phyloP scores from a whole-genome alignment of 2,888 invertebrate genomes.

The Blomia tropicalis region DNA sequence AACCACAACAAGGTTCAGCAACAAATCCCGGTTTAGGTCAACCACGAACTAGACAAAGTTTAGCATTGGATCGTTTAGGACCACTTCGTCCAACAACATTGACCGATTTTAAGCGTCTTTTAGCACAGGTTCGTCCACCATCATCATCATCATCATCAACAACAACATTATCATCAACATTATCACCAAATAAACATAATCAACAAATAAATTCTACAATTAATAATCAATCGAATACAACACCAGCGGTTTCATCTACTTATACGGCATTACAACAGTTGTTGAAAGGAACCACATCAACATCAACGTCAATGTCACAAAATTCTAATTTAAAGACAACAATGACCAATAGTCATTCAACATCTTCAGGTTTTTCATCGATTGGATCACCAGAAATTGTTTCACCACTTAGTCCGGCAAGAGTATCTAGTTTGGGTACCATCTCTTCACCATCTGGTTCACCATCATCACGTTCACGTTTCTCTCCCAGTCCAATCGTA shows the following conservation, averaged over 20 bases:
- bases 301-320: too few relatives aligned
- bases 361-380: slow-evolving; percentile 34
- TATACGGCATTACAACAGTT: slow-evolving; percentile 7
- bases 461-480: slow-evolving; percentile 39
- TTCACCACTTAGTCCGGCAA: not conserved
- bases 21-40: not conserved
- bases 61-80: slow-evolving; percentile 32
- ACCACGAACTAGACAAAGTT: slow-evolving; percentile 24
- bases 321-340: not conserved
- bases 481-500: not conserved
- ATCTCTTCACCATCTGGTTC: slow-evolving; percentile 39
- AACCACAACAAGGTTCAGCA: not conserved
- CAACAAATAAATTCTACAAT: too few relatives aligned
- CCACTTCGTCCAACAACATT: slow-evolving; percentile 52
- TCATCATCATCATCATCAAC: slow-evolving; percentile 27
- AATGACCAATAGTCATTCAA: slow-evolving; percentile 22
- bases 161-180: slow-evolving; percentile 48
- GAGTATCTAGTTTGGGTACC: slow-evolving; percentile 28
- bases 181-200: too few relatives aligned
- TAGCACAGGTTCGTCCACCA: slow-evolving; percentile 30
- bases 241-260: slow-evolving; percentile 17
- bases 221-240: slow-evolving; percentile 25
- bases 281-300: not conserved
- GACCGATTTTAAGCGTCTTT: slow-evolving; percentile 61
- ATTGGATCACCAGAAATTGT: slow-evolving; percentile 41